phyloP scores from a whole-genome alignment of 2,113 vertebrate species.

The Cichladusa arquata region DNA sequence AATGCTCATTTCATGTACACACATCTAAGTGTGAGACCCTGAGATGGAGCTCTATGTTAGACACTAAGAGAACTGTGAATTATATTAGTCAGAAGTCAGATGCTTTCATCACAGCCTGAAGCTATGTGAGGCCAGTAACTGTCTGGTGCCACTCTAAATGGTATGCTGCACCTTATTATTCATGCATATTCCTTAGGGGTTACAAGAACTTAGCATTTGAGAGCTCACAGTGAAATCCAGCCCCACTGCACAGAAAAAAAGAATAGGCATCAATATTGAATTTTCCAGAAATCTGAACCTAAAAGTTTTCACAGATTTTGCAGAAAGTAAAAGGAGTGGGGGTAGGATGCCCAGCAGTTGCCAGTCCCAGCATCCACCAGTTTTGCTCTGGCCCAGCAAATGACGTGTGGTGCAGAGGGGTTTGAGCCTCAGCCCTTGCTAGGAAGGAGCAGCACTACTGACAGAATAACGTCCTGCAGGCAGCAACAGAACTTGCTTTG shows the following conservation, averaged over 20 bases:
- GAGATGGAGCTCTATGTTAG: not conserved
- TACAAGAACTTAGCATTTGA: not conserved
- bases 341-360: not conserved
- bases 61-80: not conserved
- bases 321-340: not conserved
- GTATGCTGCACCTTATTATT: not conserved
- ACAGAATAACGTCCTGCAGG: not conserved
- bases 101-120: not conserved
- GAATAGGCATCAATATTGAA: not conserved
- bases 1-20: not conserved
- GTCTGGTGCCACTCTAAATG: not conserved
- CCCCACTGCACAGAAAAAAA: not conserved
- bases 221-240: not conserved
- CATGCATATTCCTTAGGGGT: not conserved
- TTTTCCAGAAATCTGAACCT: not conserved
- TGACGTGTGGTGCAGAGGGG: accelerated
- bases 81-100: not conserved
- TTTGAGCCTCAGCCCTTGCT: not conserved
- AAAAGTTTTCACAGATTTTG: not conserved
- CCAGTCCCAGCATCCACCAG: not conserved
- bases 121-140: not conserved
- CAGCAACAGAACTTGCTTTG: not conserved
- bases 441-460: not conserved
- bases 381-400: not conserved
- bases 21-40: not conserved